These are phyloP conservation scores for Melanargia galathea DNA, from an alignment of 2,888 invertebrate genomes.

Conservation along the genomic window DNA sequence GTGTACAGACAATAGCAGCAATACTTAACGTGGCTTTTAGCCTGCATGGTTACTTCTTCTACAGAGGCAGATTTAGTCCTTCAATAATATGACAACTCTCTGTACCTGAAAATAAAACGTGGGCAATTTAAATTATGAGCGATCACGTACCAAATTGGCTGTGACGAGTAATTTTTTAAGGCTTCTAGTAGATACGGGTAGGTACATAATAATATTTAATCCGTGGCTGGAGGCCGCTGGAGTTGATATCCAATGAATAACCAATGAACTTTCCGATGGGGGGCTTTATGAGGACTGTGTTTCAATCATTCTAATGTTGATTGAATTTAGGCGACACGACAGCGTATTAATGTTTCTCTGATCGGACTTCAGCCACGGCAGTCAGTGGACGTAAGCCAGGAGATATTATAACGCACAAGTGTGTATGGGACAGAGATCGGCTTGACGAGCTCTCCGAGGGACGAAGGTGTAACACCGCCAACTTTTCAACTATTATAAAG, in stretches of 20 bases:
- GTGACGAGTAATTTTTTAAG: neutral
- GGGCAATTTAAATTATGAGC: neutral
- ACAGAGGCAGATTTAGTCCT: no score
- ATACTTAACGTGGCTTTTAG: no score
- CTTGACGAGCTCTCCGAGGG: no score
- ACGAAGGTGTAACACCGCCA: no score
- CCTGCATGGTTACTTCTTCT: no score
- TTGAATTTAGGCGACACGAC: neutral
- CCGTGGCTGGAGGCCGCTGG: neutral
- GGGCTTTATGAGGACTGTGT: constrained; percentile 1
- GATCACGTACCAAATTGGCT: constrained; percentile 22
- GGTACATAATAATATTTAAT: neutral
- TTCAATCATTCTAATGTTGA: constrained; percentile 4
- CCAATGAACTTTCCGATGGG: constrained; percentile 2
- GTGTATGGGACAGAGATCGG: no score
- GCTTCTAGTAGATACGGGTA: neutral
- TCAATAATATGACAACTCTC: neutral
- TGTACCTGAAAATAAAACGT: neutral
- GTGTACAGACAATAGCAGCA: no score
- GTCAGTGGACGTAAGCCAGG: no score
- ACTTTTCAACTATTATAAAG: no score
- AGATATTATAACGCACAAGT: no score
- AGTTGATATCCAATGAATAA: constrained; percentile 24
- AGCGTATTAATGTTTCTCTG: no score
- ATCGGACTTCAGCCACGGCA: no score